These are phyloP conservation scores for Helogale parvula DNA, from an alignment of 2,113 vertebrate species.

Conservation along the genomic window DNA sequence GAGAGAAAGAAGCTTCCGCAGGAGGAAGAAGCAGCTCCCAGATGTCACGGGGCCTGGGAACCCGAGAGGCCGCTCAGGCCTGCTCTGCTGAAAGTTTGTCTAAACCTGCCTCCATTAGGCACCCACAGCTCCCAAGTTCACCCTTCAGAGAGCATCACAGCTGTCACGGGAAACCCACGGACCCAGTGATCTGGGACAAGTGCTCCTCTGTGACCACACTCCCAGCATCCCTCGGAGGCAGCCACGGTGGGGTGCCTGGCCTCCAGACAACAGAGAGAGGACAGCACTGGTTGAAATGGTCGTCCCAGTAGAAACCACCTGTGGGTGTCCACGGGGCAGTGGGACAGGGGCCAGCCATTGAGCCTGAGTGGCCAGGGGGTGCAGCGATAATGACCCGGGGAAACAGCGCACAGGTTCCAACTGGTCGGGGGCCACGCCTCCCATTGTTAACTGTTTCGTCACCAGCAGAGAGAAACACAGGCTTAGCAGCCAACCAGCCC, in stretches of 20 bases:
- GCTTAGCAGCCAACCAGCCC: background rate
- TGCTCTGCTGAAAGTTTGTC: background rate
- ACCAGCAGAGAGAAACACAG: background rate
- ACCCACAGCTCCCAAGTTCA: fast-evolving
- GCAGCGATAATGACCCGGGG: background rate
- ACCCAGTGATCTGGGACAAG: background rate
- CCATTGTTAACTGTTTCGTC: background rate
- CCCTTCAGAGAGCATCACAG: background rate
- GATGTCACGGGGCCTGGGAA: background rate
- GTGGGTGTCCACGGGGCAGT: background rate
- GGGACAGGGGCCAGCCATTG: background rate
- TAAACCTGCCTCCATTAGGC: background rate
- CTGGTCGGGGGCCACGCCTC: background rate
- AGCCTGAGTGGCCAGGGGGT: background rate
- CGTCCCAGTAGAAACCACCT: background rate
- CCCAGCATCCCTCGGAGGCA: background rate
- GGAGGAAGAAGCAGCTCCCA: background rate
- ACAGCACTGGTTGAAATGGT: background rate
- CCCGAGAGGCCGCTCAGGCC: background rate
- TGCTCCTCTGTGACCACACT: background rate
- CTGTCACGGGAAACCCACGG: background rate
- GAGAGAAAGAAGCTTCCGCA: background rate
- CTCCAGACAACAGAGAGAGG: background rate
- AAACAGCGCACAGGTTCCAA: background rate
- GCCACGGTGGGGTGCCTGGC: background rate